These are phyloP conservation scores for Acanthurus leucopareius DNA, from an alignment of 2,797 vertebrate genomes.

Conservation along the genomic window DNA sequence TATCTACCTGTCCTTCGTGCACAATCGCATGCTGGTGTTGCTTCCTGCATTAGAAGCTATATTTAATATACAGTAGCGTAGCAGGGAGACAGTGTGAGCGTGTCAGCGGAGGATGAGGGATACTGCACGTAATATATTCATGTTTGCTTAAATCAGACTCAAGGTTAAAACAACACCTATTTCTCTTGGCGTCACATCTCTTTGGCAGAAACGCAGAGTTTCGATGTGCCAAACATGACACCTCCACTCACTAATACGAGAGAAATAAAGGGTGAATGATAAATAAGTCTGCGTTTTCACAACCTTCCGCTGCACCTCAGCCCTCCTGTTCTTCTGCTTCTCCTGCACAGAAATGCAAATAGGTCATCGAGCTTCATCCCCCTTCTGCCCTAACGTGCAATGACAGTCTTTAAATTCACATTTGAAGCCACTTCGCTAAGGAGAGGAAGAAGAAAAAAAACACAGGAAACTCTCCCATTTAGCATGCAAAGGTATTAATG, in stretches of 20 bases:
- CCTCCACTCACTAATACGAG: constrained; percentile 80
- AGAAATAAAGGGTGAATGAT: constrained; percentile 83
- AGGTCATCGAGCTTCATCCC: constrained; percentile 81
- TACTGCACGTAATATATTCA: constrained; percentile 83
- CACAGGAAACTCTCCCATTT: constrained; percentile 74
- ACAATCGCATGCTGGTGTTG: too few relatives aligned
- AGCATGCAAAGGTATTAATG: constrained; percentile 82
- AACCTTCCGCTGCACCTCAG: constrained; percentile 58
- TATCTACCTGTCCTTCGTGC: constrained; percentile 68
- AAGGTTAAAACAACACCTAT: constrained; percentile 87
- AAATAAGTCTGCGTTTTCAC: constrained; percentile 77
- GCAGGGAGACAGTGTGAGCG: constrained; percentile 69
- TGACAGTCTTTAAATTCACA: constrained; percentile 84
- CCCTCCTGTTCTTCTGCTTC: constrained; percentile 58
- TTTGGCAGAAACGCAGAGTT: constrained; percentile 80
- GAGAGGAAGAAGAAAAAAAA: constrained; percentile 59
- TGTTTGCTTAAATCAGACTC: constrained; percentile 85
- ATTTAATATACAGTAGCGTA: constrained; percentile 74
- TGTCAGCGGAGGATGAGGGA: constrained; percentile 69
- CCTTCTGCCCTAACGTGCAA: constrained; percentile 80
- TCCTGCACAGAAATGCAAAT: constrained; percentile 84
- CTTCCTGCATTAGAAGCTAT: constrained; percentile 72
- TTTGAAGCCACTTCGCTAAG: constrained; percentile 59
- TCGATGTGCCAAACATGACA: constrained; percentile 82
- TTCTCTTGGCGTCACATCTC: constrained; percentile 83